Percentiles rank a stretch among this genome's conserved stretches.
phyloP scores from a whole-genome alignment of 2,888 invertebrate genomes.

The Ptychoptera albimana region DNA sequence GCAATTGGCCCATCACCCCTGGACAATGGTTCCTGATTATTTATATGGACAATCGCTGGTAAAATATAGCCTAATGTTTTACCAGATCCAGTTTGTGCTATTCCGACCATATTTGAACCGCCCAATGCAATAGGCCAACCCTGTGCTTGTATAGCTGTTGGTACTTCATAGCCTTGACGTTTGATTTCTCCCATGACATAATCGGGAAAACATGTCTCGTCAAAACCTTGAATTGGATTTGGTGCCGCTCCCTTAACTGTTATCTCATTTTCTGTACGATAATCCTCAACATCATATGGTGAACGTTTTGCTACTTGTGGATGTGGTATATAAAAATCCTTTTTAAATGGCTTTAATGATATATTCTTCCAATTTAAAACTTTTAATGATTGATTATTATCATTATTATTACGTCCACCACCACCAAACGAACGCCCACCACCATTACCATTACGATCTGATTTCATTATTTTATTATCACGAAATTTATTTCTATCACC shows the following conservation, averaged over 20 bases:
- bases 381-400: background rate
- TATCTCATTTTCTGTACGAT: constrained; percentile 49
- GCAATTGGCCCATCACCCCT: constrained; percentile 74
- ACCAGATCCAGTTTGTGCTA: constrained; percentile 73
- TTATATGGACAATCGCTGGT: constrained; percentile 77
- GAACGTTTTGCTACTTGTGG: constrained; percentile 41
- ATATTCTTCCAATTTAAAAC: constrained; percentile 38
- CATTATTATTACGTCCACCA: too few species aligned
- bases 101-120: constrained; percentile 68
- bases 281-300: constrained; percentile 51
- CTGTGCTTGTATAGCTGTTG: constrained; percentile 73
- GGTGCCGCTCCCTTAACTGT: constrained; percentile 59
- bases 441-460: too few species aligned
- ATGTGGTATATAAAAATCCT: constrained; percentile 66
- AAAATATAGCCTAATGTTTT: constrained; percentile 64
- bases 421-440: too few species aligned
- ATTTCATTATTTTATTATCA: too few species aligned
- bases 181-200: constrained; percentile 47
- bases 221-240: constrained; percentile 61
- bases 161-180: constrained; percentile 51
- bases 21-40: constrained; percentile 58
- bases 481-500: too few species aligned
- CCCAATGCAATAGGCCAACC: constrained; percentile 78
- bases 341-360: constrained; percentile 54
- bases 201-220: constrained; percentile 65